These are phyloP conservation scores for Bucorvus abyssinicus DNA, from an alignment of 2,797 vertebrate species.

Conservation along the genomic window DNA sequence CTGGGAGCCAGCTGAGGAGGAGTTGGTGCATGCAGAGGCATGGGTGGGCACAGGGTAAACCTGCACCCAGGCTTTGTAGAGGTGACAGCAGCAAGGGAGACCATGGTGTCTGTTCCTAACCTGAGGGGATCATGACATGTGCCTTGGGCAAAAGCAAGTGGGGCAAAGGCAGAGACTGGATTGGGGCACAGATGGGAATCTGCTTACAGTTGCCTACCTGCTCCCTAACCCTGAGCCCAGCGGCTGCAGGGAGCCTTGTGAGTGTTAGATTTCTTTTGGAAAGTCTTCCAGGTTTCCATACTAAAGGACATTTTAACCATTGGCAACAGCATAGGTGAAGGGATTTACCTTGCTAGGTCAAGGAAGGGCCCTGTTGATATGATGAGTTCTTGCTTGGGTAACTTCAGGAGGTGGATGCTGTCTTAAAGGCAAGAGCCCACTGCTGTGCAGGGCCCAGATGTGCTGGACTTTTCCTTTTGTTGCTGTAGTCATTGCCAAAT, in stretches of 20 bases:
- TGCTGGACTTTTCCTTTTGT: not conserved
- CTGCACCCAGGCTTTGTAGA: not conserved
- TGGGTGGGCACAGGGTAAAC: rapidly evolving
- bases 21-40: not conserved
- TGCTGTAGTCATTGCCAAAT: not conserved
- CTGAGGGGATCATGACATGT: not conserved
- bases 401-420: not conserved
- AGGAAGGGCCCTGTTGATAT: not conserved
- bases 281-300: not conserved
- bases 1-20: not conserved
- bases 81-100: not conserved
- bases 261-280: not conserved
- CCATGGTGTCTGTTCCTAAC: not conserved
- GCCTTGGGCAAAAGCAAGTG: not conserved
- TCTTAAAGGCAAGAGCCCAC: not conserved
- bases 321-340: not conserved
- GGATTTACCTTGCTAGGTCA: not conserved
- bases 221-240: not conserved
- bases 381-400: not conserved
- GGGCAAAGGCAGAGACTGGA: not conserved
- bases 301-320: not conserved
- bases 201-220: rapidly evolving
- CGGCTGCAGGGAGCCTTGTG: not conserved
- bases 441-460: not conserved
- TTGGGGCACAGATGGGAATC: not conserved